Evolutionary conservation across 53 echinoderm and acorn worm genomes (phyloP), one percentile per base, ranked within the genome.

Genomic region (Hippasteria phrygiana): DNA sequence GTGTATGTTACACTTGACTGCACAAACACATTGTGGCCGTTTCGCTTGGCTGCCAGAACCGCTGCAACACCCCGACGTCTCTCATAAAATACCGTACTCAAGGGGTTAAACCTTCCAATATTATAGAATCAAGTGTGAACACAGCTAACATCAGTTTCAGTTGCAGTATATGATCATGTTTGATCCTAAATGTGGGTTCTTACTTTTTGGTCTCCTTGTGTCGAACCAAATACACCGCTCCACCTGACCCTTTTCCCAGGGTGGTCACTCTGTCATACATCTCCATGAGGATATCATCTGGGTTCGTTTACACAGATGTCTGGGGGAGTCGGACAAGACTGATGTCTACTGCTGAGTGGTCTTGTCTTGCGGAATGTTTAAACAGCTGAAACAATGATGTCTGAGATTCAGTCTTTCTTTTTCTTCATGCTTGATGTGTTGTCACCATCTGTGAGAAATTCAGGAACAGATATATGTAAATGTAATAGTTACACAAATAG

Each of bases 221-320:
- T 79, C 91, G 88, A 6, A 96, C 96, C 20, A 96, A 64, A 41
- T 94, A 96, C 35, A 96, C 96, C 43, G 94, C 91, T 9, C 96
- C 96, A 18, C 94, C 96, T 43, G 88, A 78, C 53, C 96, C 96
- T 43, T 89, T 93, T 1, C 96, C 96, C 38, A 96, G 81, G 64
- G 93, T 93, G 27, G 91, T 91, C 47, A 96, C 91, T 45, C 89
- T 93, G 50, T 96, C 96, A 71, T 94, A 96, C 31, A 64, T 79
- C 63, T 96, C 96, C 96, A 96, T 96, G 18, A 50, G 27, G 76
- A 12, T 34, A 18, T 28, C 76, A 53, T 50, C 31, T 51, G 76
- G 59, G 59, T 24, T 6, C 22, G 59, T 24, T 14, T 1, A 24
- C 59, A n/a, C n/a, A n/a, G n/a, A n/a, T 59, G 59, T n/a, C 26